Evolutionary conservation across 1,140 invertebrate genomes (phyloP).

Genomic region (Physella acuta): DNA sequence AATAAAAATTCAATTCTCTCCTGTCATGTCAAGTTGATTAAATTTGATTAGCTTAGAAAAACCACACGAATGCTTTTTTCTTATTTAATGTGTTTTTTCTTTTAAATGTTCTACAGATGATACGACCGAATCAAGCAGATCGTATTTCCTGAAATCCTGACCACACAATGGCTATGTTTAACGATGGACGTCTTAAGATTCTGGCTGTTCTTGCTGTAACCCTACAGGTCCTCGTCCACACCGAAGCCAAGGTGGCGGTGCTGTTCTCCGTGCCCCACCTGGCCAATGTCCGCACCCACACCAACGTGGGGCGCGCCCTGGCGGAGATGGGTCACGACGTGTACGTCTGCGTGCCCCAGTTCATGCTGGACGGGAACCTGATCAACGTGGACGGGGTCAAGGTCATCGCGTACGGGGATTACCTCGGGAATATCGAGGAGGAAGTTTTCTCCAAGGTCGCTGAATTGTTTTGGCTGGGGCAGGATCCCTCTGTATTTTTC

Average conservation of each 20-base stretch:
- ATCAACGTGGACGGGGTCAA: slow-evolving; percentile 6
- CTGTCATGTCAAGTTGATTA: too few relatives aligned
- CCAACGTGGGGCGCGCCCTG: slow-evolving; percentile 10
- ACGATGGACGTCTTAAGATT: too few relatives aligned
- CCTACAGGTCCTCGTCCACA: too few relatives aligned
- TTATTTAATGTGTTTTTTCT: too few relatives aligned
- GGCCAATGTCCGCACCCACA: slow-evolving; percentile 11
- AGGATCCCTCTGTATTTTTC: background rate
- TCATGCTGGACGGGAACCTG: slow-evolving; percentile 1
- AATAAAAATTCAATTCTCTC: too few relatives aligned
- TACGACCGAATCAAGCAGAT: too few relatives aligned
- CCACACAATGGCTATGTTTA: too few relatives aligned
- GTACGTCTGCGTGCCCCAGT: slow-evolving; percentile 4
- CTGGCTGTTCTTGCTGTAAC: too few relatives aligned
- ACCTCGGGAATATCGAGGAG: background rate
- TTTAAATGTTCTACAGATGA: too few relatives aligned
- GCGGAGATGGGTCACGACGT: background rate
- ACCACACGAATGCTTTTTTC: too few relatives aligned
- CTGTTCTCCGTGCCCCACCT: slow-evolving; percentile 9
- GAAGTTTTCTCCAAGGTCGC: background rate
- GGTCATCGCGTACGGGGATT: slow-evolving; percentile 7
- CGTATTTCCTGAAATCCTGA: too few relatives aligned
- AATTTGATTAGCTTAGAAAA: too few relatives aligned
- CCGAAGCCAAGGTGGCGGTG: slow-evolving; percentile 4
- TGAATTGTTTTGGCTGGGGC: background rate